phyloP scores from a whole-genome alignment of 2,113 vertebrate genomes.

The Lepisosteus osseus region DNA sequence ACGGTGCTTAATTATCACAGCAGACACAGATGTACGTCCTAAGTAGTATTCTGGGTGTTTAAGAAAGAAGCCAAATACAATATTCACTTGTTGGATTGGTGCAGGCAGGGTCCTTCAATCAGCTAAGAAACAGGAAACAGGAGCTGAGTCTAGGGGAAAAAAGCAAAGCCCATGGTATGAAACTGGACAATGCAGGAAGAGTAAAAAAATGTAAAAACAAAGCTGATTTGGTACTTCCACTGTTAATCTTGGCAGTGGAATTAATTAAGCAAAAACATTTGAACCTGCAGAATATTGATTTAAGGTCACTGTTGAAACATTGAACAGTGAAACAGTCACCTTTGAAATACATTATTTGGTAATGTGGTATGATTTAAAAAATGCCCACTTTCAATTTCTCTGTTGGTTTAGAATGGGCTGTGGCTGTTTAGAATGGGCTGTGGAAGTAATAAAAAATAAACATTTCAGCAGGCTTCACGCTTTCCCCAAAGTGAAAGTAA shows the following conservation, averaged over 20 bases:
- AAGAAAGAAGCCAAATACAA: slow-evolving; percentile 45
- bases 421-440: slow-evolving; percentile 30
- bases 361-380: slow-evolving; percentile 41
- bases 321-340: slow-evolving; percentile 17
- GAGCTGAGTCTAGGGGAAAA: slow-evolving; percentile 4
- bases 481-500: slow-evolving; percentile 1
- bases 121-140: slow-evolving; percentile 32
- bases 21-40: slow-evolving; percentile 45
- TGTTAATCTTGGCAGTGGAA: slow-evolving; percentile 54
- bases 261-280: slow-evolving; percentile 25
- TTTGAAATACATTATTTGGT: slow-evolving; percentile 42
- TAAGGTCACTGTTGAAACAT: slow-evolving; percentile 30
- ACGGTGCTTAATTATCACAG: slow-evolving; percentile 40
- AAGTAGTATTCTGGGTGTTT: slow-evolving; percentile 51
- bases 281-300: slow-evolving; percentile 39
- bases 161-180: slow-evolving; percentile 12
- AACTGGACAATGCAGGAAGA: slow-evolving; percentile 8
- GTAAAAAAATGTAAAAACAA: background rate
- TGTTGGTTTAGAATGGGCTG: slow-evolving; percentile 26
- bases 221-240: slow-evolving; percentile 39
- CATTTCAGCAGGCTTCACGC: slow-evolving; percentile 24
- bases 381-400: slow-evolving; percentile 33
- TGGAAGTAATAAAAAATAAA: slow-evolving; percentile 24
- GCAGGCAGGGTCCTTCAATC: slow-evolving; percentile 29
- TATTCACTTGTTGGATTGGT: slow-evolving; percentile 12